Evolutionary conservation across 1,140 invertebrate species (phyloP), one percentile per base, ranked within the genome.

Genomic region (Glossosoma conforme): DNA sequence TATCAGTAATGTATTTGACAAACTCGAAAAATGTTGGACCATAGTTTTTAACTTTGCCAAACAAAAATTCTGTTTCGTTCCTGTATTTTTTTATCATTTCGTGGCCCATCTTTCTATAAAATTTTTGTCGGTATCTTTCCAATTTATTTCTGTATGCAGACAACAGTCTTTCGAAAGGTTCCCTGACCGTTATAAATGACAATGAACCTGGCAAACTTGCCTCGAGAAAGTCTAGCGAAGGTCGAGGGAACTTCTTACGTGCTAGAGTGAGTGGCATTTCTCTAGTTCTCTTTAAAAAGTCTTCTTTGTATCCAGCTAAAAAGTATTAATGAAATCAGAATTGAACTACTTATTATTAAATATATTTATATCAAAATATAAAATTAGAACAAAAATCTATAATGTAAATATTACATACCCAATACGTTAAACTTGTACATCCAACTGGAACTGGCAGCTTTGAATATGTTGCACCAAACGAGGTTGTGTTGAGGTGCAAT

Each of bases 141-240:
- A 97, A 76, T 72, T 97, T 97, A 66, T 95, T 93, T 52, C 87
- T 77, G 67, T 89, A 96, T 9, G 92, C 91, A 1, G 91, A 94
- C 13, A 96, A 64, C 2, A 96, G 71, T 46, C 93, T 77, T 63
- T 96, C 92, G 54, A 96, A 85, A 0, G 93, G 93, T 74, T 96
- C 89, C 15, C 93, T 76, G 0, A 93, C 92, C 53, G 95, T 88
- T 15, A 95, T 70, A 45, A 95, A 83, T 44, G 84, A 84, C 40
- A 85, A 64, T 0, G 77, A 74, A 2, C 70, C 74, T 0, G 75
- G 70, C 18, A 80, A 65, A 14, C 71, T 70, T 2, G 75, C 65
- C 25, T 77, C 64, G n/a, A 83, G 59, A 58, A 81, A 77, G 3
- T 70, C 62, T 6, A 77, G 62, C 22, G 70, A 74, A 2, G 81